phyloP scores from a whole-genome alignment of 1,140 invertebrate species.

The Leptopilina boulardi region DNA sequence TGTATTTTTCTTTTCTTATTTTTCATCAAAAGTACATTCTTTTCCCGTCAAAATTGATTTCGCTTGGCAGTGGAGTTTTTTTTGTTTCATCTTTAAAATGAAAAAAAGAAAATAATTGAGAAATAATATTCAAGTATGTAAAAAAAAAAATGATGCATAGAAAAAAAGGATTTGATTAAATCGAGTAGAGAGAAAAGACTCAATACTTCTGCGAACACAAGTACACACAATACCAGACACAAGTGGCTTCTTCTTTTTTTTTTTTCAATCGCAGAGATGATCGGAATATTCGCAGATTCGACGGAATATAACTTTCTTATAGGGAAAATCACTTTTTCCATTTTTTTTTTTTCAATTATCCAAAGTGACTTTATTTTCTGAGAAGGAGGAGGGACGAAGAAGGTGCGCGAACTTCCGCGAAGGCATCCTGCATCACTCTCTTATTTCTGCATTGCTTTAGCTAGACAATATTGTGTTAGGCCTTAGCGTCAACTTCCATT shows the following conservation, averaged over 20 bases:
- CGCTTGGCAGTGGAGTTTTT: constrained; percentile 3
- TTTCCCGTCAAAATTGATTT: neutral
- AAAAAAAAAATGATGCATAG: neutral
- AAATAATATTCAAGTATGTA: constrained; percentile 1
- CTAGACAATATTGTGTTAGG: constrained; percentile 71
- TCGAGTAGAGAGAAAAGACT: constrained; percentile 6
- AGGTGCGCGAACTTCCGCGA: constrained; percentile 44
- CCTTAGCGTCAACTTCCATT: constrained; percentile 81
- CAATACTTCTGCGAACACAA: constrained; percentile 41
- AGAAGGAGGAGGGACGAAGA: too few relatives aligned
- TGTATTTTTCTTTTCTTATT: neutral
- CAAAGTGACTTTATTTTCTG: constrained; percentile 27
- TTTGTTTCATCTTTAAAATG: neutral
- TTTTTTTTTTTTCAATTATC: neutral
- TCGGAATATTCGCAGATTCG: neutral
- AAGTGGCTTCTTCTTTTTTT: constrained; percentile 25
- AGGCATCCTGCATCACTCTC: constrained; percentile 55
- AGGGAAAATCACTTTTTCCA: neutral
- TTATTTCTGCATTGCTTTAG: constrained; percentile 41
- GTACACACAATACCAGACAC: constrained; percentile 40
- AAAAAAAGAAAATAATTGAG: neutral
- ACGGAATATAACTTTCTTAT: constrained; percentile 22
- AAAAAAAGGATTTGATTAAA: neutral
- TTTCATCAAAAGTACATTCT: neutral
- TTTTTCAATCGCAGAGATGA: neutral